Evolutionary conservation across 2,797 vertebrate species (phyloP), one percentile per base, ranked within the genome.

Genomic region (Bufotes viridis): DNA sequence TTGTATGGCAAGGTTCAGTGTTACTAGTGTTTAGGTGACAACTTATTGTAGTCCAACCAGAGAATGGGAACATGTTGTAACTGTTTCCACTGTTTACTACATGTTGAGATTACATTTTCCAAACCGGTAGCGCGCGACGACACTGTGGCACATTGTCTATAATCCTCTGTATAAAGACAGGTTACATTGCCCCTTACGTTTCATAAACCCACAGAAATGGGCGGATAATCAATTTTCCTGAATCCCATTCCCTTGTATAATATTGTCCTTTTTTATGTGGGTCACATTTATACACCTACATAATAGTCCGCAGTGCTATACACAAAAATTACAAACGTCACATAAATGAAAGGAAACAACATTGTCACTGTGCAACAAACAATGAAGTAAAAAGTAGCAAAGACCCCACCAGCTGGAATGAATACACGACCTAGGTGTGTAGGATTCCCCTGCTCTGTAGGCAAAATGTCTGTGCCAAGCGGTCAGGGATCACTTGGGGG

Each of bases 401-500:
- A 49, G 34, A 42, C 15, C 15, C 22, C 1, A 7, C 74, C 12
- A 13, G 42, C 34, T 11, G 34, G 15, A 11, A 42, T 60, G 42
- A 58, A 4, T 58, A 70, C 10, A 74, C 15, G 26, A 15, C 29
- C 20, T 10, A 74, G 60, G 29, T 26, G 65, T 49, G 2, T 70
- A 42, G 51, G 26, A 20, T 57, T 34, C 18, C 20, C 17, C 20
- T 15, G 15, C 22, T 72, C 15, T 72, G n/a, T 22, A 60, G n/a
- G 7, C 10, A 17, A 55, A 57, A 67, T 58, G 65, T 72, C 49
- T 83, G 29, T 55, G 72, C n/a, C 81, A 17, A 70, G 15, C 42
- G 85, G 78, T 78, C 85, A 80, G 51, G 11, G 85, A 60, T 61
- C 67, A 51, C 57, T 7, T 61, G 65, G 63, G 74, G 65, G 51